Conservation (phyloP, 2,113 vertebrate species). For the Origma solitaria region DNA sequence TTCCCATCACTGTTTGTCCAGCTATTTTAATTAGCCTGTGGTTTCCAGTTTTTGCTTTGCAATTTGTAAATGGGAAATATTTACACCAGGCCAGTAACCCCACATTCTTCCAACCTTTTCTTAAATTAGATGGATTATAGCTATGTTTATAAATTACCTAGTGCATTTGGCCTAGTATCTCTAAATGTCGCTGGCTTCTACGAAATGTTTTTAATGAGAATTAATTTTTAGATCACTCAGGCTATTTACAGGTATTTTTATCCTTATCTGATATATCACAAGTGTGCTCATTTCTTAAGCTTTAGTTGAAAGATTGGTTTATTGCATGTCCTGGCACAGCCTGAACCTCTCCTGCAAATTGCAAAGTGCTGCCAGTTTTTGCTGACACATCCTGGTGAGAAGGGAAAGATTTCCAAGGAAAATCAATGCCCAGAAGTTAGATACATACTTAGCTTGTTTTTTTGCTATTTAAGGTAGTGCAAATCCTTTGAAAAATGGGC, state of each 20-base stretch:
- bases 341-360: neutral
- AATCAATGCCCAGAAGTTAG: neutral
- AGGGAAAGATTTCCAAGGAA: neutral
- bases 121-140: neutral
- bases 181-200: neutral
- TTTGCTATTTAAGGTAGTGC: neutral
- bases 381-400: neutral
- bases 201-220: neutral
- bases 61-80: constrained; percentile 33
- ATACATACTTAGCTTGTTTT: neutral
- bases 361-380: neutral
- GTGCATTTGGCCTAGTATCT: neutral
- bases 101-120: neutral
- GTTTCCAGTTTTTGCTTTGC: neutral
- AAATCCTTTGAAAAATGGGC: neutral
- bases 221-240: neutral
- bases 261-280: neutral
- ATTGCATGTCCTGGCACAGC: neutral
- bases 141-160: constrained; percentile 12
- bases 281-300: neutral
- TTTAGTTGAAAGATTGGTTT: neutral
- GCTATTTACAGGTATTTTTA: neutral
- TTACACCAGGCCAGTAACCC: neutral
- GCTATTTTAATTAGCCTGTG: constrained; percentile 43
- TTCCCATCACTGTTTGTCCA: constrained; percentile 14